Evolutionary conservation across 1,140 invertebrate species (phyloP), one percentile per base, ranked within the genome.

Genomic region (Helicoverpa zea): DNA sequence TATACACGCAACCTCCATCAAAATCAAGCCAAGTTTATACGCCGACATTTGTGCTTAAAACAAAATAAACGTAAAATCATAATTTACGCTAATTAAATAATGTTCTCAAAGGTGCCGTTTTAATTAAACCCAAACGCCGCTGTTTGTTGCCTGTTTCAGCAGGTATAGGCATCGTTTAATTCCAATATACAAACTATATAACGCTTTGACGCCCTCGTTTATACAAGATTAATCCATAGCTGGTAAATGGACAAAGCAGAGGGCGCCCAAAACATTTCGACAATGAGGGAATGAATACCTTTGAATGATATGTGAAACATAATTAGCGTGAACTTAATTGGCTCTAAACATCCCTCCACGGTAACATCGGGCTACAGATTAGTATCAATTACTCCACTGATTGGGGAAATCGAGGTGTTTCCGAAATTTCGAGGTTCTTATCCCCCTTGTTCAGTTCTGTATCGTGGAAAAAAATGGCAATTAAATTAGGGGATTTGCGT

Each of bases 61-160:
- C 54, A 47, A 59, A 74, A 58, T 47, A 16, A 58, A 35, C 30
- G 52, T 59, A 74, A 77, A 64, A 54, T 75, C 51, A 30, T 85
- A 78, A 79, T 80, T 80, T 70, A 63, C 63, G 80, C 84, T 88
- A 88, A 88, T 88, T 88, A 88, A 88, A 89, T 86, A 86, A 80
- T 80, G 85, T 83, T 89, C 87, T 84, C 87, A 85, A 87, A 87
- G 87, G 85, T 86, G 81, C 68, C 64, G 79, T 82, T 87, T 86
- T 88, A 88, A 88, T 88, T 86, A 88, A 87, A 85, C 84, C 74
- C 59, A 80, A 83, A 76, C 82, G 84, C 54, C 73, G 70, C 54
- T 76, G 76, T 51, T 51, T 51, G 18, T 68, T 68, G 43, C 18
- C 51, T 61, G 63, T 75, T 63, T 63, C 58, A 10, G 43, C 18